Conservation (phyloP, 2,113 vertebrate species). For the Phaethon lepturus region DNA sequence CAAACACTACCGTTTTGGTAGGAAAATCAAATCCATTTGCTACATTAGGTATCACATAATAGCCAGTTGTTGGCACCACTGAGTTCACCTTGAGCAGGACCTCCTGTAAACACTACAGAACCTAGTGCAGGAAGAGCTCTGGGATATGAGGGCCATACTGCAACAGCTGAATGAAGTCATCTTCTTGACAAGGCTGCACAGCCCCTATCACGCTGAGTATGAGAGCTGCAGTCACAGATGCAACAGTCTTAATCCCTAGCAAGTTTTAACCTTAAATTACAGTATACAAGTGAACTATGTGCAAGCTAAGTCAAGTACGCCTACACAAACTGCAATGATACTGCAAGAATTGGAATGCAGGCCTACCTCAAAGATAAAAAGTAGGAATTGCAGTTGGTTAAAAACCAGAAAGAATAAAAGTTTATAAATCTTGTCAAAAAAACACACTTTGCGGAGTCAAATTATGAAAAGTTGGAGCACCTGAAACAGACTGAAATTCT, state of each 20-base stretch:
- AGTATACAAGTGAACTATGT: background rate
- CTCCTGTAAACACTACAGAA: background rate
- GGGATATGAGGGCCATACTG: background rate
- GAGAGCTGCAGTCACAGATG: background rate
- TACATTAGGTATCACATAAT: background rate
- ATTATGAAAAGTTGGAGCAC: background rate
- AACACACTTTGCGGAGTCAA: background rate
- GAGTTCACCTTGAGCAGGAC: background rate
- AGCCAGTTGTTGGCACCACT: background rate
- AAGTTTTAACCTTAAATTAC: background rate
- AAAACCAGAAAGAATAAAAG: background rate
- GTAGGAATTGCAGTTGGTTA: background rate
- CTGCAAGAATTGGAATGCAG: background rate
- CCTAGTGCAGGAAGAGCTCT: background rate
- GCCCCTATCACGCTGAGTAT: too few species aligned
- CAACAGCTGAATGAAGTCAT: background rate
- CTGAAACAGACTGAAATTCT: background rate
- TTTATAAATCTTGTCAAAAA: background rate
- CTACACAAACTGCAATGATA: rapidly evolving
- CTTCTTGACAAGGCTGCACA: background rate
- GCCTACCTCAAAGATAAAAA: background rate
- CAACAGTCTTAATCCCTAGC: background rate
- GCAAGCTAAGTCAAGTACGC: background rate
- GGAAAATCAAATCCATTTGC: background rate
- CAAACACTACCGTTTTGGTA: rapidly evolving